phyloP scores from a whole-genome alignment of 2,888 invertebrate genomes.

The Phengaris alcon region DNA sequence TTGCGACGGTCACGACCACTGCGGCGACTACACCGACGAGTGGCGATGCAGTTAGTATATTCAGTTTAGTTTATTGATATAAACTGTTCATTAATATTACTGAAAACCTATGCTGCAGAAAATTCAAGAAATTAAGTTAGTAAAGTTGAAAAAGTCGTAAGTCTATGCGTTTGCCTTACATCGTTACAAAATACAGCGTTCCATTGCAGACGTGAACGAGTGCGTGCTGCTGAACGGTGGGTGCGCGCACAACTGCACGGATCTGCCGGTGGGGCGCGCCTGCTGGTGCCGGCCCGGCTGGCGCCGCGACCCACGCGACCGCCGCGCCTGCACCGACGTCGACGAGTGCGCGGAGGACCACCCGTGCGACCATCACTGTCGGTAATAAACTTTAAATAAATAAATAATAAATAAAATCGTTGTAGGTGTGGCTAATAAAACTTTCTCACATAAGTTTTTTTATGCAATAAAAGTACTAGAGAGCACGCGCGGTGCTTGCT shows the following conservation, averaged over 20 bases:
- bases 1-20: slow-evolving; percentile 87
- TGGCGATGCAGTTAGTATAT: slow-evolving; percentile 80
- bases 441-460: too few relatives aligned
- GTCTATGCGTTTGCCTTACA: too few relatives aligned
- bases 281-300: slow-evolving; percentile 85
- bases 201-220: slow-evolving; percentile 83
- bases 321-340: slow-evolving; percentile 84
- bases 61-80: neutral
- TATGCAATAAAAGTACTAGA: too few relatives aligned
- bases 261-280: slow-evolving; percentile 86
- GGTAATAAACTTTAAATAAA: slow-evolving; percentile 41
- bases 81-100: neutral
- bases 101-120: too few relatives aligned
- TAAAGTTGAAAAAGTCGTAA: too few relatives aligned
- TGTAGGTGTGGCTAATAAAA: too few relatives aligned
- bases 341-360: slow-evolving; percentile 86
- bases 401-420: too few relatives aligned
- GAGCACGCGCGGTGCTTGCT: too few relatives aligned
- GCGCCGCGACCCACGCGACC: slow-evolving; percentile 72
- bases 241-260: slow-evolving; percentile 87
- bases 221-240: slow-evolving; percentile 79
- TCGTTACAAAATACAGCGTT: too few relatives aligned
- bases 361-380: slow-evolving; percentile 89
- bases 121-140: too few relatives aligned
- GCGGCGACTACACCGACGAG: slow-evolving; percentile 84